Evolutionary conservation across 2,888 invertebrate genomes (phyloP).

Genomic region (Temnothorax ravouxi): DNA sequence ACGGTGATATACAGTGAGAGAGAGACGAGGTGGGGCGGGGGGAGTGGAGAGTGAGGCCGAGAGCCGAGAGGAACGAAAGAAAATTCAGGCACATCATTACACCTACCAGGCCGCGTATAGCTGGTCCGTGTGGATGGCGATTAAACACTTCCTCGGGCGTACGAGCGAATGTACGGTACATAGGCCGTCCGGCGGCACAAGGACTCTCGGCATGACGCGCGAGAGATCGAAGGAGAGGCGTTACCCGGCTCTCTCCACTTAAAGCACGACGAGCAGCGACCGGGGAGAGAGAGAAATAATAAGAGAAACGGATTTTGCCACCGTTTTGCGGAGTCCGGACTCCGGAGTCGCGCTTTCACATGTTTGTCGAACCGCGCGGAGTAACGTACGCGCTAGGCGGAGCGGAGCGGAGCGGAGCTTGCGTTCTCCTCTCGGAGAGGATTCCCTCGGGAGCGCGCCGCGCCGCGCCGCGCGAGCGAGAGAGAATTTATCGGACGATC

Average conservation of each 20-base stretch:
- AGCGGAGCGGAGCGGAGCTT: no score
- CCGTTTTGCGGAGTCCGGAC: background rate
- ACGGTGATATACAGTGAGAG: background rate
- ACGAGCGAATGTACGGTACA: conserved; percentile 66
- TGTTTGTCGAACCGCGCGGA: conserved; percentile 62
- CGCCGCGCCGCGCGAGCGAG: background rate
- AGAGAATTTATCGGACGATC: background rate
- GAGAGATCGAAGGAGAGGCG: conserved; percentile 77
- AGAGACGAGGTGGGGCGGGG: background rate
- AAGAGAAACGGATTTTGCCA: conserved; percentile 44
- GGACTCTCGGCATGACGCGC: conserved; percentile 76
- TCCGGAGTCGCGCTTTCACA: conserved; percentile 66
- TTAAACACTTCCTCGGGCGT: conserved; percentile 73
- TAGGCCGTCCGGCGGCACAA: conserved; percentile 67
- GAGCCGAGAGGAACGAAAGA: conserved; percentile 56
- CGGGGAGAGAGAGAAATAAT: conserved; percentile 39
- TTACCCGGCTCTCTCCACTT: conserved; percentile 75
- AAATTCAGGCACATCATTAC: conserved; percentile 72
- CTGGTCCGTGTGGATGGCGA: conserved; percentile 73
- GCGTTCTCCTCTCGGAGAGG: background rate
- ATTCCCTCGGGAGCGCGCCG: background rate
- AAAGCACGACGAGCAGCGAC: conserved; percentile 38
- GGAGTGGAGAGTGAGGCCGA: conserved; percentile 41
- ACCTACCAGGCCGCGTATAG: conserved; percentile 74
- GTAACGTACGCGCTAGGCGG: background rate